These are phyloP conservation scores for Cossypha niveicapilla DNA, from an alignment of 2,797 vertebrate genomes.

Conservation along the genomic window DNA sequence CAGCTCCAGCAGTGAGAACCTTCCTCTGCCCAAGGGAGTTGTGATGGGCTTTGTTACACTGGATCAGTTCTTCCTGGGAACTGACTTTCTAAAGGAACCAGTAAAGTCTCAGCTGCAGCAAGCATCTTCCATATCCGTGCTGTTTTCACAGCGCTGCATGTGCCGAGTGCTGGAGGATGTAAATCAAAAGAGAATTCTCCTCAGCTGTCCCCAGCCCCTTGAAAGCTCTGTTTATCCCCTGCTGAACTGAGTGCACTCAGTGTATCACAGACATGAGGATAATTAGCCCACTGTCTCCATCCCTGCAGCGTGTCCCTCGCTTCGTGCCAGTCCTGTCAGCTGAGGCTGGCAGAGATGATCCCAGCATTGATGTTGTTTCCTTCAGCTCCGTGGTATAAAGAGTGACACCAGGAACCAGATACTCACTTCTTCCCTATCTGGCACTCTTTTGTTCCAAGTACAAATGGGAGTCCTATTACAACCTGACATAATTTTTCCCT, in stretches of 20 bases:
- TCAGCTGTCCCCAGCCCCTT: neutral
- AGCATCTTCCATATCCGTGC: neutral
- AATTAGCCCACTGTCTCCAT: slow-evolving; percentile 27
- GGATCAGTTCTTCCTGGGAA: neutral
- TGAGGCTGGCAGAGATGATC: slow-evolving; percentile 33
- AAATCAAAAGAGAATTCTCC: slow-evolving; percentile 40
- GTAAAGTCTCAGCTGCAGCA: neutral
- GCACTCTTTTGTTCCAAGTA: neutral
- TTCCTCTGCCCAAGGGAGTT: neutral
- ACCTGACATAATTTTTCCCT: neutral
- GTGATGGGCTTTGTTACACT: neutral
- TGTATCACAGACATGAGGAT: neutral
- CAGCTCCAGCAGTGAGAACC: neutral
- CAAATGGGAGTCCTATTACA: neutral
- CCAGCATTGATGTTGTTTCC: neutral
- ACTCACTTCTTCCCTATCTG: neutral
- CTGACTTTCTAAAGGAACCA: neutral
- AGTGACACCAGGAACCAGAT: slow-evolving; percentile 17
- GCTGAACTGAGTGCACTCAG: slow-evolving; percentile 14
- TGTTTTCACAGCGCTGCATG: neutral
- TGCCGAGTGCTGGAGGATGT: neutral
- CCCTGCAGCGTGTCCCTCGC: neutral
- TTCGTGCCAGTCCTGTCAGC: slow-evolving; percentile 30
- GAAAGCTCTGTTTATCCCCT: slow-evolving; percentile 46
- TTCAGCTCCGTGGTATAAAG: neutral